phyloP scores from a whole-genome alignment of 2,113 vertebrate species.

The Urocynchramus pylzowi region DNA sequence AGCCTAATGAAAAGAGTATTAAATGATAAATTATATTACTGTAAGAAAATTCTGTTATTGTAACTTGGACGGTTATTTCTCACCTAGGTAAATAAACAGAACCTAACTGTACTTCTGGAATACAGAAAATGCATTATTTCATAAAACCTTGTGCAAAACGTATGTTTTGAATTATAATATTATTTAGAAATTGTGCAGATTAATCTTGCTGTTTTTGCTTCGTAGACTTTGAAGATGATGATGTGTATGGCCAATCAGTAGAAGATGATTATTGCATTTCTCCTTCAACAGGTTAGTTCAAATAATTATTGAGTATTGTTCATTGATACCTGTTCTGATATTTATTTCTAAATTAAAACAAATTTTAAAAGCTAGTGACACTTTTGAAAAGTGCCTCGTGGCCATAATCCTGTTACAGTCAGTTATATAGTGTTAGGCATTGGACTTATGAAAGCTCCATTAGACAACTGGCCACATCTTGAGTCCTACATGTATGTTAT shows the following conservation, averaged over 20 bases:
- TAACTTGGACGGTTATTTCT: neutral
- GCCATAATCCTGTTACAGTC: neutral
- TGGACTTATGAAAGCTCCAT: neutral
- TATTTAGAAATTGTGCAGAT: neutral
- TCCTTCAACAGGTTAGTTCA: constrained; percentile 91
- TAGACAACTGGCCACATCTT: neutral
- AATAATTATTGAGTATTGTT: neutral
- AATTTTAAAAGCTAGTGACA: neutral
- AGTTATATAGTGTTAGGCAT: neutral
- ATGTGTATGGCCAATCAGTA: constrained; percentile 94
- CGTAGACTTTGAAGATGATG: constrained; percentile 96
- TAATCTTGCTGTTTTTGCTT: constrained; percentile 25
- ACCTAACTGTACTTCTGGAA: neutral
- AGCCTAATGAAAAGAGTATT: neutral
- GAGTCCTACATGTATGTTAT: rapidly evolving
- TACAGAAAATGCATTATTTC: neutral
- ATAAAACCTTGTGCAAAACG: neutral
- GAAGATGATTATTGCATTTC: constrained; percentile 98
- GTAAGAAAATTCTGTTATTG: neutral
- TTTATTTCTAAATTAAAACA: neutral
- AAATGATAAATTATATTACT: neutral
- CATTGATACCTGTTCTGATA: neutral
- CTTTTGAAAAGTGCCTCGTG: neutral
- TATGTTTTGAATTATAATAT: neutral
- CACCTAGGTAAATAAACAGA: neutral